Evolutionary conservation across 2,797 vertebrate genomes (phyloP), one percentile per base, ranked within the genome.

Genomic region (Parauchenoglanis ngamensis): DNA sequence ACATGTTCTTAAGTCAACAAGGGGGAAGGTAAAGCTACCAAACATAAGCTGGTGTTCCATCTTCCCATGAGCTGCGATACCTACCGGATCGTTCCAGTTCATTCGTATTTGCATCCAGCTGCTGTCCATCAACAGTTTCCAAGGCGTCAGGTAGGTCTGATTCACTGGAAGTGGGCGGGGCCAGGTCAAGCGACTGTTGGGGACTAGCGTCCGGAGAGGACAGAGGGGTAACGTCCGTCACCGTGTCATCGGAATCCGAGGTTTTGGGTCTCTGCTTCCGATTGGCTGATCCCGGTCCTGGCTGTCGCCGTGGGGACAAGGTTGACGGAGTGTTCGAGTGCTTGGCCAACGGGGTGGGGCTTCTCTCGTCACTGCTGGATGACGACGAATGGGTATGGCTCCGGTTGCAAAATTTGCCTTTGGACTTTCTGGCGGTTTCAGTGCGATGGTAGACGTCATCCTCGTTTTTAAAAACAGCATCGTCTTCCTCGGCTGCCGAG

Each of bases 181-280:
- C 92, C 81, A 96, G 91, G 92, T 97, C 95, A 87, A 97, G 91
- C 0, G 96, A 96, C 90, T 96, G 97, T 61, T 94, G 92, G 49
- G 96, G 96, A 91, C 97, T 98, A 87, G 94, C 94, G 85, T 97
- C 97, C 57, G 97, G 96, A 80, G 97, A 97, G 23, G 97, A 98
- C 13, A 98, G 93, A 78, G 97, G 97, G 70, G 96, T 98, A 73
- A 98, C 97, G 0, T 98, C 96, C 15, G 97, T 98, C 88, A 97
- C 96, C 0, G 96, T 97, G 84, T 96, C 96, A 87, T 97, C 97
- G 1, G 96, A 97, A 65, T 97, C 52, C 8, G 85, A 44, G 28
- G 87, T 84, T 80, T 90, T 90, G 49, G 90, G 75, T 40, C 93
- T 92, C 85, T 92, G 89, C 89, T 54, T 91, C 28, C 83, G 82